These are phyloP conservation scores for Archivesica marissinica DNA, from an alignment of 1,140 invertebrate species.

Conservation along the genomic window DNA sequence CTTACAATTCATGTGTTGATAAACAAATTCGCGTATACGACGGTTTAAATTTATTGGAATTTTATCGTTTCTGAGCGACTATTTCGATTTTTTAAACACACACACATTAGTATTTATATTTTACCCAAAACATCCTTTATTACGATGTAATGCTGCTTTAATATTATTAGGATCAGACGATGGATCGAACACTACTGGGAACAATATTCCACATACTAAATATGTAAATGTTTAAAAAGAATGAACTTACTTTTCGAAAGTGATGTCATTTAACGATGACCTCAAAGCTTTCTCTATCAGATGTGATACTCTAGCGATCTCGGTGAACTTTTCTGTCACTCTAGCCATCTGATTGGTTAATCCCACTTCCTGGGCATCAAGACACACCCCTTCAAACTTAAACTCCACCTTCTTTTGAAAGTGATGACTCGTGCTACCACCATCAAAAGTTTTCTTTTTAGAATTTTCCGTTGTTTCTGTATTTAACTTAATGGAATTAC, in stretches of 20 bases:
- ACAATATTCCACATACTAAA: no score
- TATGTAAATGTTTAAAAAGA: no score
- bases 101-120: no score
- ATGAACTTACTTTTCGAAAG: conserved; percentile 67
- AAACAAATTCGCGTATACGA: no score
- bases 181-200: no score
- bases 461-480: not conserved
- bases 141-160: no score
- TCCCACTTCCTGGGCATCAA: not conserved
- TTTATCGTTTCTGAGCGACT: no score
- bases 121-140: no score
- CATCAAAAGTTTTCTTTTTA: not conserved
- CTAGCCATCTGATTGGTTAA: conserved; percentile 11
- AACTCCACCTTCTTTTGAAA: not conserved
- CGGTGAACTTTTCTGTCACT: conserved; percentile 55
- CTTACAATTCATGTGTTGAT: no score
- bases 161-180: no score
- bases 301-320: conserved; percentile 60
- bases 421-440: not conserved
- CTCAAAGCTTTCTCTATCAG: conserved; percentile 64
- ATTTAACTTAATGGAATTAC: not conserved
- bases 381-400: not conserved
- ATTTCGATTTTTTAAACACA: no score
- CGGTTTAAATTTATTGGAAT: no score
- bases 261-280: conserved; percentile 66